These are phyloP conservation scores for Antigone vipio DNA, from an alignment of 2,113 vertebrate species.

Conservation along the genomic window DNA sequence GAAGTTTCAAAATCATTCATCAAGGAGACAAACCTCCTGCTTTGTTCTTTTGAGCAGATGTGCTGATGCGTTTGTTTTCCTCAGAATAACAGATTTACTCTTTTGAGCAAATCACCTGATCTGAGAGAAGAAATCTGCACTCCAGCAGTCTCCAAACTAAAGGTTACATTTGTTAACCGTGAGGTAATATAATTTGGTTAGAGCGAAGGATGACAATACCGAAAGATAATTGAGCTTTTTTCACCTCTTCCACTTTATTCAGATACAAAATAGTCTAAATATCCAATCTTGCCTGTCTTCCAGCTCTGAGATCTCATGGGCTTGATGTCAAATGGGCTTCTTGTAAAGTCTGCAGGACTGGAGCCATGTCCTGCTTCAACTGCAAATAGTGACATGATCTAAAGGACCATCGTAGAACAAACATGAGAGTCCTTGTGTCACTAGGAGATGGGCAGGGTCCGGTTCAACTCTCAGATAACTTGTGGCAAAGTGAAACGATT, in stretches of 20 bases:
- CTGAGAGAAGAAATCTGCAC: not conserved
- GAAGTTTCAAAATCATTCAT: not conserved
- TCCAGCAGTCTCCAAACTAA: not conserved
- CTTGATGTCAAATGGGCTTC: not conserved
- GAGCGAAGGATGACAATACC: not conserved
- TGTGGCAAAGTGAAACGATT: not conserved
- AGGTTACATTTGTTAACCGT: not conserved
- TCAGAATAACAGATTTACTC: not conserved
- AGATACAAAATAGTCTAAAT: not conserved
- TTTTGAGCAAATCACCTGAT: not conserved
- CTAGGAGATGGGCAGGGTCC: not conserved
- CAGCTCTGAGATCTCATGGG: not conserved
- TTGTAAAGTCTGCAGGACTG: not conserved
- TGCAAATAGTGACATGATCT: not conserved
- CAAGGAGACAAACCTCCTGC: not conserved
- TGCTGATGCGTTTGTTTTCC: not conserved
- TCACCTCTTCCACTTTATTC: not conserved
- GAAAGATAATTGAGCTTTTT: not conserved
- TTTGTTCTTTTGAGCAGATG: not conserved
- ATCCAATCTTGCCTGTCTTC: not conserved
- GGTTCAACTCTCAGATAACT: not conserved
- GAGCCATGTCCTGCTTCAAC: not conserved
- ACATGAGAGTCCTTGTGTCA: accelerated
- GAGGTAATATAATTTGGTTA: not conserved
- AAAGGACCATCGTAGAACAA: not conserved